These are phyloP conservation scores for Gallinago solitaria DNA, from an alignment of 2,797 vertebrate species.

Conservation along the genomic window DNA sequence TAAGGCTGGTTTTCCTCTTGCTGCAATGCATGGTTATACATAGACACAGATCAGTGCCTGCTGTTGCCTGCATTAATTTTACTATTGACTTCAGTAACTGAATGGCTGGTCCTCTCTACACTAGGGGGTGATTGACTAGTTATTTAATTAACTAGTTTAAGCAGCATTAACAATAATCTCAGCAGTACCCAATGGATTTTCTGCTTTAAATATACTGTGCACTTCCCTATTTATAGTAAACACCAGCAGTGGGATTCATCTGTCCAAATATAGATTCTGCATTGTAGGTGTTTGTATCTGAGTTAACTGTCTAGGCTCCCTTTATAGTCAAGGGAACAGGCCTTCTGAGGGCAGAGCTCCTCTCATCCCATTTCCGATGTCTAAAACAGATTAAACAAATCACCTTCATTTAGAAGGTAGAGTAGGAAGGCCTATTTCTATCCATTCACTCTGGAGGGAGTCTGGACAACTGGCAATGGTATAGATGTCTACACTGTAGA, in stretches of 20 bases:
- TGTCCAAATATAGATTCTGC: conserved; percentile 61
- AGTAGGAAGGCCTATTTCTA: conserved; percentile 35
- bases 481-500: neutral
- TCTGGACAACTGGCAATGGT: neutral
- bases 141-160: conserved; percentile 70
- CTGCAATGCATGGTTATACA: neutral
- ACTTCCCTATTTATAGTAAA: conserved; percentile 70
- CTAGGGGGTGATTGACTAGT: conserved; percentile 54
- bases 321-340: neutral
- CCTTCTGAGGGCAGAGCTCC: conserved; percentile 48
- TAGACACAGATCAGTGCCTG: neutral
- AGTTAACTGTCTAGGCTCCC: conserved; percentile 26
- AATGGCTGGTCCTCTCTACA: neutral
- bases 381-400: conserved; percentile 32
- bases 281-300: conserved; percentile 43
- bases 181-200: conserved; percentile 58
- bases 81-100: neutral
- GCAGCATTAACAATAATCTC: conserved; percentile 69
- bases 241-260: conserved; percentile 62
- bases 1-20: neutral
- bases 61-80: neutral
- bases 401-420: neutral
- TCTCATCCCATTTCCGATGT: conserved; percentile 10
- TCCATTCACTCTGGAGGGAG: neutral
- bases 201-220: conserved; percentile 66